These are phyloP conservation scores for Meteorus sp. DNA, from an alignment of 1,140 invertebrate species.

Conservation along the genomic window DNA sequence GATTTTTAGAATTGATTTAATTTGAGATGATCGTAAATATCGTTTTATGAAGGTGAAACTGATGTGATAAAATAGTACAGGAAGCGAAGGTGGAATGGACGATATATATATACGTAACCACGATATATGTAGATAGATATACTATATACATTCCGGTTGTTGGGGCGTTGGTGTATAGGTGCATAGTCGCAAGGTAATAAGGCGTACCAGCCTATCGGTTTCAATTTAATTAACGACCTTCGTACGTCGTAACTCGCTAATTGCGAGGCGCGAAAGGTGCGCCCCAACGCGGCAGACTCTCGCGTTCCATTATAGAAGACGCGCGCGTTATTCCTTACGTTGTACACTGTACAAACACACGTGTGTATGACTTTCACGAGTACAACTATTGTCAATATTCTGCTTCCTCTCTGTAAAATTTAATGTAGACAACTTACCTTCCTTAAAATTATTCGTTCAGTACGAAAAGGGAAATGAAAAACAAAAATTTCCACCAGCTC, in stretches of 20 bases:
- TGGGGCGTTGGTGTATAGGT: neutral
- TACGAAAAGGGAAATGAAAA: too few relatives aligned
- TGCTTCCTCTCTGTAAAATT: too few relatives aligned
- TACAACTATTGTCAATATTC: too few relatives aligned
- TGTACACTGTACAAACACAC: neutral
- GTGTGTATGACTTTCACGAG: too few relatives aligned
- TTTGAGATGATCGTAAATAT: slow-evolving; percentile 11
- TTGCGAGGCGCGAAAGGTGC: slow-evolving; percentile 42
- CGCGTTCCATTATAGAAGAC: neutral
- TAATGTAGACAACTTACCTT: too few relatives aligned
- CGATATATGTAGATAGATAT: neutral
- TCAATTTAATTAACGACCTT: slow-evolving; percentile 52
- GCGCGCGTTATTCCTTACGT: neutral
- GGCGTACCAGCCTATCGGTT: slow-evolving; percentile 40
- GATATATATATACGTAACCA: neutral
- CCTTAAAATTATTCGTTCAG: too few relatives aligned
- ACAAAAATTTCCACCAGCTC: too few relatives aligned
- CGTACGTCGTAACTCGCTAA: slow-evolving; percentile 50
- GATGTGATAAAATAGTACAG: too few relatives aligned
- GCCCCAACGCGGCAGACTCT: neutral
- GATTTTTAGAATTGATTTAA: neutral
- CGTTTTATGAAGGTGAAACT: slow-evolving; percentile 3
- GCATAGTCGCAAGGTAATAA: slow-evolving; percentile 40
- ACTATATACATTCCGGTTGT: neutral
- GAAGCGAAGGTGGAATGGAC: slow-evolving; percentile 10